phyloP scores from a whole-genome alignment of 2,888 invertebrate species.

The Vandiemenella viatica region DNA sequence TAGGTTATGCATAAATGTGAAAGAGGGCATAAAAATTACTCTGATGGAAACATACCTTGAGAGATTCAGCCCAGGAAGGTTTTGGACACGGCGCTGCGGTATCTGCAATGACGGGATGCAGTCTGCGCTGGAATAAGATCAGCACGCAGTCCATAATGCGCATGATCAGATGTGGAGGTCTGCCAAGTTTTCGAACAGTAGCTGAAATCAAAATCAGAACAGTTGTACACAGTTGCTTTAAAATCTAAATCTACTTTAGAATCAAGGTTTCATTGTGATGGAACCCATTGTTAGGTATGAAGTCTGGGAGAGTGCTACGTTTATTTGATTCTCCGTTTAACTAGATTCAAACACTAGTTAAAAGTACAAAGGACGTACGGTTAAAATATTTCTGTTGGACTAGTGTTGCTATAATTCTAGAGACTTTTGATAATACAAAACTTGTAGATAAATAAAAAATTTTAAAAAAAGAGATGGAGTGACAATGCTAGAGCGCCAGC shows the following conservation, averaged over 20 bases:
- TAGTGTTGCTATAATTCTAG: too few relatives aligned
- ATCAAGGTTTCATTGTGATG: too few relatives aligned
- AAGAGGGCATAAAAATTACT: neutral
- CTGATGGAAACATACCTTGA: slow-evolving; percentile 46
- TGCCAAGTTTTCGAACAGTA: slow-evolving; percentile 82
- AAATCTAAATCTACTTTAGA: too few relatives aligned
- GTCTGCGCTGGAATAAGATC: slow-evolving; percentile 76
- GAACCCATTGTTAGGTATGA: neutral
- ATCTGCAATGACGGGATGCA: slow-evolving; percentile 71
- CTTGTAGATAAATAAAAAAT: too few relatives aligned
- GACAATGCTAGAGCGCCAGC: too few relatives aligned
- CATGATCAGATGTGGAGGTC: slow-evolving; percentile 94
- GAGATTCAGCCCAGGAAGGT: slow-evolving; percentile 90
- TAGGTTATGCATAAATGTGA: neutral
- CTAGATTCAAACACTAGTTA: too few relatives aligned
- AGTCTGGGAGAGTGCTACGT: neutral
- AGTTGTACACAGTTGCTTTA: too few relatives aligned
- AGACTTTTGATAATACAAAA: too few relatives aligned
- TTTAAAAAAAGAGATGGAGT: too few relatives aligned
- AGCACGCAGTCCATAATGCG: slow-evolving; percentile 95
- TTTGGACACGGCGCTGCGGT: slow-evolving; percentile 71
- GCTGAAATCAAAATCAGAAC: slow-evolving; percentile 38
- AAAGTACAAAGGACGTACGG: too few relatives aligned
- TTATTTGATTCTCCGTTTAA: too few relatives aligned
- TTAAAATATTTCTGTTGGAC: too few relatives aligned